Evolutionary conservation across 53 echinoderm and acorn worm species (phyloP).

Genomic region (Actinopyga echinites): DNA sequence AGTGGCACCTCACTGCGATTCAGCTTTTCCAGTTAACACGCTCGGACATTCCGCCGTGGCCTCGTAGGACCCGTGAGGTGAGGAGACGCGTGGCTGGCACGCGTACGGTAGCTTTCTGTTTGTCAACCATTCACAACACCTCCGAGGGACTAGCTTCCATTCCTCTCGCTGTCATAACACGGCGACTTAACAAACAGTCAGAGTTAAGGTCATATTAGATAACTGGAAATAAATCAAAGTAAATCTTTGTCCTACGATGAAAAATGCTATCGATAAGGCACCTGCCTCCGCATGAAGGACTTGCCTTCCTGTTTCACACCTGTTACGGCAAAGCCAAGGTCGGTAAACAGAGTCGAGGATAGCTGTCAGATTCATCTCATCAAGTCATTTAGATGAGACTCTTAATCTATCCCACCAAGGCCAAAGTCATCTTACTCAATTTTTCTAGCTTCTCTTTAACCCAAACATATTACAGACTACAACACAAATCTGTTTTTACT

Average conservation of each 20-base stretch:
- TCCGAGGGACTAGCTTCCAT: not conserved
- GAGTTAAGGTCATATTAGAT: constrained; percentile 30
- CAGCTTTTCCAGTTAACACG: not conserved
- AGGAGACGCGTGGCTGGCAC: constrained; percentile 29
- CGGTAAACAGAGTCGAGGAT: constrained; percentile 5
- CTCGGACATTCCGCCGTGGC: constrained; percentile 26
- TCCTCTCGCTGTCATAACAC: constrained; percentile 23
- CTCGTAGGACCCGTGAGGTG: not conserved
- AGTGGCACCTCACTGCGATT: too few relatives aligned
- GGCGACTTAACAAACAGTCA: constrained; percentile 3
- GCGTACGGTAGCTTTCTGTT: constrained; percentile 1
- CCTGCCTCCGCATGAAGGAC: not conserved
- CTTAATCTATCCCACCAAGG: too few relatives aligned
- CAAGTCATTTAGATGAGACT: too few relatives aligned
- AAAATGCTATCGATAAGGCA: not conserved
- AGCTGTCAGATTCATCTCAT: not conserved
- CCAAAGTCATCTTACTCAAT: too few relatives aligned
- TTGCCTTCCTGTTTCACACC: constrained; percentile 23
- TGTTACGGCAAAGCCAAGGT: not conserved
- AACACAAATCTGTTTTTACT: too few relatives aligned
- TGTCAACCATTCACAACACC: not conserved
- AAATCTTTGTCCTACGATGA: not conserved
- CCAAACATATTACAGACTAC: too few relatives aligned
- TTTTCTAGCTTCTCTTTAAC: too few relatives aligned
- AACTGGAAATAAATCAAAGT: constrained; percentile 16